Base-by-base conservation (phyloP, 1,140 invertebrate genomes). In the Condylostylus longicornis region DNA sequence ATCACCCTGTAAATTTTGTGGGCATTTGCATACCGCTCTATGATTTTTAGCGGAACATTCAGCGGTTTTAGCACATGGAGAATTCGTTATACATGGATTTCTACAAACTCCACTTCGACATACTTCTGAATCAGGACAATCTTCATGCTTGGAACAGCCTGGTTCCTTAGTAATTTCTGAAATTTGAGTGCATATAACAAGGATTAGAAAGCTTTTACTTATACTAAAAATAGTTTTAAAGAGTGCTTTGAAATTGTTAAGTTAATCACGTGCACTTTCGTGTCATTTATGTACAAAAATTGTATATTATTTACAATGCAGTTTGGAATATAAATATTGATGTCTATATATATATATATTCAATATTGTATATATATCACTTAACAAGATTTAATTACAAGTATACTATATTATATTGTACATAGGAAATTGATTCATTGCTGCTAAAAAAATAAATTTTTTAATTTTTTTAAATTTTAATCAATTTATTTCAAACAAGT, bases 41-140 rank as follows among this genome's bases (percentile, higher is more conserved):
- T 90, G 85, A 31, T 78, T 73, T 15, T 70, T 61, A 1, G 82
- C 75, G 34, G 71, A 64, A 44, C 88, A 93, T 41, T 82, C 71
- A 2, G 86, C 85, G 20, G 78, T 79, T 1, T 66, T 58, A 12
- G 82, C 81, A 60, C 88, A 93, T 13, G 80, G 77, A 46, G 76
- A 79, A 8, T 67, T 64, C 27, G 75, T 63, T 6, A 67, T 59
- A 49, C 88, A 93, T 3, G 82, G 84, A 58, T 81, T 78, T 15
- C 79, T 68, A 51, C 84, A 89, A 27, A 66, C 66, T 15, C 72
- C 62, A 41, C 80, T 78, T 12, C 79, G 56, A 45, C 88, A 93
- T 2, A 74, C 70, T 49, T 80, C 75, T 19, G 72, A 73, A 33
- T 70, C 65, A 18, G 69, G 61, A 52, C 88, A 93, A 30, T 85